Evolutionary conservation across 2,113 vertebrate species (phyloP).

Genomic region (Pardalotus punctatus): DNA sequence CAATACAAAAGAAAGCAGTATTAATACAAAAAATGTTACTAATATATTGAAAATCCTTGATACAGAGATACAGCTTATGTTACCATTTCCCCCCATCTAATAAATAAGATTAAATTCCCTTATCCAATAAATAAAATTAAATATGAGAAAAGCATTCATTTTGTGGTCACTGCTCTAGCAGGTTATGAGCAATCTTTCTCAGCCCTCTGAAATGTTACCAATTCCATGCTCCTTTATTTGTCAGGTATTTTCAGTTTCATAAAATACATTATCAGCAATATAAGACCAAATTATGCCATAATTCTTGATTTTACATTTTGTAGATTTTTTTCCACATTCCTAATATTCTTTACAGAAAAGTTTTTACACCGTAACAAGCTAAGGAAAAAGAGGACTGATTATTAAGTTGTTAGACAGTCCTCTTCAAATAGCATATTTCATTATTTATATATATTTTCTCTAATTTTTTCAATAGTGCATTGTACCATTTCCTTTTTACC

Average conservation of each 20-base stretch:
- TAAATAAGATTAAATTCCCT: not conserved
- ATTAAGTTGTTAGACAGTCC: not conserved
- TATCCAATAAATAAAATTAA: not conserved
- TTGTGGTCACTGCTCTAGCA: not conserved
- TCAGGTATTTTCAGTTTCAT: not conserved
- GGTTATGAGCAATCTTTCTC: not conserved
- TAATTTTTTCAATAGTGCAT: not conserved
- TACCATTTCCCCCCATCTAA: not conserved
- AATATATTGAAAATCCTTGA: not conserved
- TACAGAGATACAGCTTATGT: not conserved
- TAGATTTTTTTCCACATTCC: not conserved
- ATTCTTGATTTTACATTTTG: not conserved
- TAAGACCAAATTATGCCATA: not conserved
- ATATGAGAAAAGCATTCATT: not conserved
- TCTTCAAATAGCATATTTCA: not conserved
- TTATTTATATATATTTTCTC: not conserved
- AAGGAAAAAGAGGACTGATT: not conserved
- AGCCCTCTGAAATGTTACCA: not conserved
- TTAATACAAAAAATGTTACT: not conserved
- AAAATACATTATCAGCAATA: not conserved
- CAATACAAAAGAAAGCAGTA: not conserved
- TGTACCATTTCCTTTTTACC: not conserved
- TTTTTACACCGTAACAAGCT: not conserved
- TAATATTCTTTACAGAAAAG: not conserved
- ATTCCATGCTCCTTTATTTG: not conserved